Evolutionary conservation across 2,888 invertebrate species (phyloP).

Genomic region (Aromia moschata): DNA sequence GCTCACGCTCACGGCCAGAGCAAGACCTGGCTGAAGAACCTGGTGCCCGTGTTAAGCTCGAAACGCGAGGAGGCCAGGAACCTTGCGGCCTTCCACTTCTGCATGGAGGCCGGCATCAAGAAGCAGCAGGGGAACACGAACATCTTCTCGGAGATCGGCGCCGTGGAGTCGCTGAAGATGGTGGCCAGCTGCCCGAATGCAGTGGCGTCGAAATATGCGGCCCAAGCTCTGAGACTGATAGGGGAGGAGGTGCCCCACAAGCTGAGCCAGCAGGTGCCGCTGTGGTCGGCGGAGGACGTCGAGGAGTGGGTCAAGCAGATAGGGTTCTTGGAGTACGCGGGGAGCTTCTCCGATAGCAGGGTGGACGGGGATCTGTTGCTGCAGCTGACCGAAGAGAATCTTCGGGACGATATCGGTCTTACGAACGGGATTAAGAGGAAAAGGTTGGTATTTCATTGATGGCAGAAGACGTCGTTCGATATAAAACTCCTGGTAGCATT

Average conservation of each 20-base stretch:
- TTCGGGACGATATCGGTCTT: slow-evolving; percentile 92
- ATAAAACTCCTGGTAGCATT: too few species aligned
- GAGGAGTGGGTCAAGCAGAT: slow-evolving; percentile 99
- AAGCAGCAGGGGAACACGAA: slow-evolving; percentile 90
- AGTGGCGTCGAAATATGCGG: slow-evolving; percentile 96
- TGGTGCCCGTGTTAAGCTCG: slow-evolving; percentile 94
- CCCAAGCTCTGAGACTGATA: slow-evolving; percentile 88
- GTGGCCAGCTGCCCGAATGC: slow-evolving; percentile 98
- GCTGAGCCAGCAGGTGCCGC: slow-evolving; percentile 95
- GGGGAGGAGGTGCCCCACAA: slow-evolving; percentile 98
- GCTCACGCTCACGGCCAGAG: slow-evolving; percentile 97
- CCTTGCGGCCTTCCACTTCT: slow-evolving; percentile 97
- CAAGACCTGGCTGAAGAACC: slow-evolving; percentile 90
- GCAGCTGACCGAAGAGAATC: slow-evolving; percentile 90
- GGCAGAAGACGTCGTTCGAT: too few species aligned
- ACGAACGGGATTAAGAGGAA: slow-evolving; percentile 92
- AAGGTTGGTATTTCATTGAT: slow-evolving; percentile 73
- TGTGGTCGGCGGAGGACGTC: slow-evolving; percentile 97
- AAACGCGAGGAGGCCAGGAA: slow-evolving; percentile 96
- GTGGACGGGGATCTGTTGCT: slow-evolving; percentile 97
- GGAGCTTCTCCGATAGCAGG: slow-evolving; percentile 86
- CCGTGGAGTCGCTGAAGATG: slow-evolving; percentile 92
- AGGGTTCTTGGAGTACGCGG: slow-evolving; percentile 86
- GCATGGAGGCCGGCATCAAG: slow-evolving; percentile 99
- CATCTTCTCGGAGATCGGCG: slow-evolving; percentile 93